Evolutionary conservation across 1,140 invertebrate species (phyloP).

Genomic region (Megalopta genalis): DNA sequence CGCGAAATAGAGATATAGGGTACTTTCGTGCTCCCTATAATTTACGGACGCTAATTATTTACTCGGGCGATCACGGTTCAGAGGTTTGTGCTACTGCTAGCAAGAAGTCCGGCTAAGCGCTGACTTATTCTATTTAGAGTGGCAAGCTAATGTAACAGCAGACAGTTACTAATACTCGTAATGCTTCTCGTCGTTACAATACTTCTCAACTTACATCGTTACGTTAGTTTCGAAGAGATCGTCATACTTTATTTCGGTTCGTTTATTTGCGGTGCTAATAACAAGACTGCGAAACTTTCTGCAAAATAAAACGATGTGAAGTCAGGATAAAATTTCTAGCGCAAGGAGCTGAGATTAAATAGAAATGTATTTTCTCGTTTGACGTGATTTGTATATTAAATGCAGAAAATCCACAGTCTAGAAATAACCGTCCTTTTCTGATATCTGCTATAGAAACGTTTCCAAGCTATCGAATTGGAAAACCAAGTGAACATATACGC

Average conservation of each 20-base stretch:
- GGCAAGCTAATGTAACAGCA: too few relatives aligned
- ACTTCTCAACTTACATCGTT: neutral
- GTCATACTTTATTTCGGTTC: neutral
- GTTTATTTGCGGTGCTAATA: neutral
- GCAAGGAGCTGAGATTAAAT: too few relatives aligned
- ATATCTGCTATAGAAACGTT: neutral
- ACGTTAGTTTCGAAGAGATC: neutral
- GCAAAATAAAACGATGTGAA: too few relatives aligned
- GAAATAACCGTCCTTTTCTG: too few relatives aligned
- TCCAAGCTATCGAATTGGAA: neutral
- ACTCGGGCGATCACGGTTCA: too few relatives aligned
- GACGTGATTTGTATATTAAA: too few relatives aligned
- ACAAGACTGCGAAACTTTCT: too few relatives aligned
- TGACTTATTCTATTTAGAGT: neutral
- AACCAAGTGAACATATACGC: neutral
- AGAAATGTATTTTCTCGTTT: too few relatives aligned
- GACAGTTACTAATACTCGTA: neutral
- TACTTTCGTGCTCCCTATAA: neutral
- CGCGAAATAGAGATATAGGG: neutral
- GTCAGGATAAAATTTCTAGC: too few relatives aligned
- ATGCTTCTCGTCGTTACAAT: neutral
- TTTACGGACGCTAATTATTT: neutral
- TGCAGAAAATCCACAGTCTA: too few relatives aligned
- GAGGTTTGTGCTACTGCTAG: neutral
- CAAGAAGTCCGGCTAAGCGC: neutral